Conservation (phyloP, 1,140 invertebrate species). For the Trachelipus rathkii region DNA sequence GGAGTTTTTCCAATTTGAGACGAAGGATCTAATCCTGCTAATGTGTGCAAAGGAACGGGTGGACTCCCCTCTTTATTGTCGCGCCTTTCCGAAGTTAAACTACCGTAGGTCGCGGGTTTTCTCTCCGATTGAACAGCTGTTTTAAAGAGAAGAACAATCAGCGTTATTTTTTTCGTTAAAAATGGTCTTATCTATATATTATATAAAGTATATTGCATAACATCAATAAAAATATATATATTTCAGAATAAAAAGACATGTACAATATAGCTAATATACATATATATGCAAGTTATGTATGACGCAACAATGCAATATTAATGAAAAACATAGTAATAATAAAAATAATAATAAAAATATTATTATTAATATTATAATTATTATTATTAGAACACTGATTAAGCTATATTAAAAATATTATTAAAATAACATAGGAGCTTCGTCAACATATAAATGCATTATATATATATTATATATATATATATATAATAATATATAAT, state of each 20-base stretch:
- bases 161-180: neutral
- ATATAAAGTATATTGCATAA: neutral
- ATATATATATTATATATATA: neutral
- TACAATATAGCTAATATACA: neutral
- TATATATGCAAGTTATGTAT: too few species aligned
- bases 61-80: slow-evolving; percentile 41
- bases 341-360: too few species aligned
- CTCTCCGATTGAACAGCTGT: slow-evolving; percentile 60
- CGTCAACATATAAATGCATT: neutral
- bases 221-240: neutral
- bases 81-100: slow-evolving; percentile 27
- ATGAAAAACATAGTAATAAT: too few species aligned
- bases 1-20: slow-evolving; percentile 37
- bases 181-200: neutral
- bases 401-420: too few species aligned
- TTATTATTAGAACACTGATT: too few species aligned
- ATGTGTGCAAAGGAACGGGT: slow-evolving; percentile 36
- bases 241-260: neutral
- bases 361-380: too few species aligned
- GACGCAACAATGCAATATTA: too few species aligned
- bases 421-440: too few species aligned
- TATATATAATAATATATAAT: neutral
- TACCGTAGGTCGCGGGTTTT: slow-evolving; percentile 49
- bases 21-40: slow-evolving; percentile 36
- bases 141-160: slow-evolving; percentile 32